Percentiles rank a stretch among this genome's conserved stretches.
Evolutionary conservation across 1,140 invertebrate genomes (phyloP).

Genomic region (Dinoponera quadriceps): DNA sequence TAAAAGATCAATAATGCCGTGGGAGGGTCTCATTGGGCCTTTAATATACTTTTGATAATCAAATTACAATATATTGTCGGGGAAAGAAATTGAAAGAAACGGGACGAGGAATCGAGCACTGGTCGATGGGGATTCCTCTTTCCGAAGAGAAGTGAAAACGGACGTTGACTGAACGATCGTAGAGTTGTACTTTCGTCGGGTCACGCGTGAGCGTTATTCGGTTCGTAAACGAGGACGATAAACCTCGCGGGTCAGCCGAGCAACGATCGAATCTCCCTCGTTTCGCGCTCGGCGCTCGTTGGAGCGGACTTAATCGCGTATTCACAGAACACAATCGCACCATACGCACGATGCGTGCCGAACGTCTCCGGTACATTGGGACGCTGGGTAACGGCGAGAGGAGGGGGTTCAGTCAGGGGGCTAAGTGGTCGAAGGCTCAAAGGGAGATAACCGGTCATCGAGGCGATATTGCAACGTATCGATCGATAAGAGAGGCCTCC

Average conservation of each 20-base stretch:
- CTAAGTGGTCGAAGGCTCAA: slow-evolving; percentile 64
- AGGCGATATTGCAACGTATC: slow-evolving; percentile 75
- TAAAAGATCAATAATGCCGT: too few relatives aligned
- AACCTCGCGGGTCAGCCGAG: slow-evolving; percentile 22
- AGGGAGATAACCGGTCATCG: slow-evolving; percentile 75
- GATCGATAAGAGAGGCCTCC: slow-evolving; percentile 66
- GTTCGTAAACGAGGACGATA: neutral
- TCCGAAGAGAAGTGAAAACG: too few relatives aligned
- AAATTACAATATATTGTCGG: too few relatives aligned
- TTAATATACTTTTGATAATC: too few relatives aligned
- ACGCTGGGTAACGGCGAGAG: slow-evolving; percentile 1
- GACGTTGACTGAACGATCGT: too few relatives aligned
- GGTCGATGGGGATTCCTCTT: too few relatives aligned
- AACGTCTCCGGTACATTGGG: slow-evolving; percentile 53
- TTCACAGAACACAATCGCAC: slow-evolving; percentile 69
- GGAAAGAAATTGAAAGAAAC: too few relatives aligned
- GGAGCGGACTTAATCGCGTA: slow-evolving; percentile 68
- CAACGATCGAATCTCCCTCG: slow-evolving; percentile 31
- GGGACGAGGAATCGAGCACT: too few relatives aligned
- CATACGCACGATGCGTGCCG: slow-evolving; percentile 66
- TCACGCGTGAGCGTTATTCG: slow-evolving; percentile 15
- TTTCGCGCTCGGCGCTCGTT: slow-evolving; percentile 37
- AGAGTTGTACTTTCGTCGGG: slow-evolving; percentile 23
- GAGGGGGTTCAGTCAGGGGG: slow-evolving; percentile 5
- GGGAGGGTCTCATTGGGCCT: too few relatives aligned